Evolutionary conservation across 2,113 vertebrate species (phyloP), one percentile per base, ranked within the genome.

Genomic region (Cavia aperea): DNA sequence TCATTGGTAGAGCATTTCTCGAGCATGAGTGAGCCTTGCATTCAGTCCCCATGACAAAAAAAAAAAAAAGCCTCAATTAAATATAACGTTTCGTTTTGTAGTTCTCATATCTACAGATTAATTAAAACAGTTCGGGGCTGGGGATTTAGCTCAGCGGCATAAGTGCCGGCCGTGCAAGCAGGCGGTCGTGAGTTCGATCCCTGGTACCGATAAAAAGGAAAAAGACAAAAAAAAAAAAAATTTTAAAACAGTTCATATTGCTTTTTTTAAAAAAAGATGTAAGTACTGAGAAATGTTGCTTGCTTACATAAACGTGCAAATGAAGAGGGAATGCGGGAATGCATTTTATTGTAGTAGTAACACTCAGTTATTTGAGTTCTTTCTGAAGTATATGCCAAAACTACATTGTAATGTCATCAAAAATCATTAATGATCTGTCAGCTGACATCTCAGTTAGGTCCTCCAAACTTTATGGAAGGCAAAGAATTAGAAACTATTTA

Each of bases 351-450:
- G 21, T 78, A 93, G 62, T 75, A 88, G 49, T 93, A 82, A 95
- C 82, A 91, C 89, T 94, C 68, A 94, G 66, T 96, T 96, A 95
- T 82, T 93, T 93, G 39, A 93, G 92, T 93, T 94, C n/a, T 73
- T 95, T 92, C 90, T 95, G 92, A 94, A 56, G 1, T 89, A 63
- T 73, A 82, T 95, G 88, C 90, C 93, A 96, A 85, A 85, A 82
- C 92, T 94, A 93, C 78, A 58, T 95, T 90, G 93, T 92, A 49
- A 93, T 93, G 73, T 95, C 93, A 86, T 92, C 43, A 65, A 70
- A 93, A 95, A 92, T 95, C 95, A 95, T 93, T 95, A 89, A 94
- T 94, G 62, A 58, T 83, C 63, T 95, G 33, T 93, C 58, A 92
- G 65, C 66, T 95, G 78, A 92, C 62, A 77, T 43, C 56, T 94